phyloP scores from a whole-genome alignment of 2,888 invertebrate genomes.

The Scaptomyza parva region DNA sequence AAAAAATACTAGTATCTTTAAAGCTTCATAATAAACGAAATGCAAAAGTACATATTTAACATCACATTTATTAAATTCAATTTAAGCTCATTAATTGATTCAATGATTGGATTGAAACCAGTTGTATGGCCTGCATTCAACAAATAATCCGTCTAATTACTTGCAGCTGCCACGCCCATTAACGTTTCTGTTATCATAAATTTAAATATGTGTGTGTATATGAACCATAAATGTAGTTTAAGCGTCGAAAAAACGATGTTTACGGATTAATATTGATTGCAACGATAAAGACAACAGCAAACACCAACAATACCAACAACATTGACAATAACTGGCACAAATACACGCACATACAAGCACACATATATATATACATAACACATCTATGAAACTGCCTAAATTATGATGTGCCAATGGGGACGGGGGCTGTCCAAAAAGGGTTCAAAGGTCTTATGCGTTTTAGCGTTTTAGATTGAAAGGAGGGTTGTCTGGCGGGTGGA shows the following conservation, averaged over 20 bases:
- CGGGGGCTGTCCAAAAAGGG: background rate
- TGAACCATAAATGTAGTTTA: slow-evolving; percentile 46
- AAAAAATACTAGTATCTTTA: no score
- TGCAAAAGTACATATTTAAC: background rate
- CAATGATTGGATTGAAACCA: background rate
- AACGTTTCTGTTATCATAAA: slow-evolving; percentile 12
- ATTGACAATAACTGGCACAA: slow-evolving; percentile 30
- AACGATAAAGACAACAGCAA: background rate
- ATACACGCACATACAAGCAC: slow-evolving; percentile 12
- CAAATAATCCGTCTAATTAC: slow-evolving; percentile 20
- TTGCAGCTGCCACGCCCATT: slow-evolving; percentile 9
- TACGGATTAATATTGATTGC: slow-evolving; percentile 24
- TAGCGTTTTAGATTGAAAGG: no score
- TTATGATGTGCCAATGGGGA: no score
- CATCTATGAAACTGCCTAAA: slow-evolving; percentile 7
- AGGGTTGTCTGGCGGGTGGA: no score
- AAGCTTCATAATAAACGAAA: background rate
- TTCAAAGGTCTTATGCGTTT: slow-evolving; percentile 25
- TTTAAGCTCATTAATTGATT: background rate
- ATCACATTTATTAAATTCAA: background rate
- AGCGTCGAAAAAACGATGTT: slow-evolving; percentile 22
- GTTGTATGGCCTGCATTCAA: background rate
- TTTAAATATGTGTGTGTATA: slow-evolving; percentile 13
- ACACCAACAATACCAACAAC: no score
- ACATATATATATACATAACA: slow-evolving; percentile 11